Evolutionary conservation across 2,888 invertebrate species (phyloP), one percentile per base, ranked within the genome.

Genomic region (Xestia sexstrigata): DNA sequence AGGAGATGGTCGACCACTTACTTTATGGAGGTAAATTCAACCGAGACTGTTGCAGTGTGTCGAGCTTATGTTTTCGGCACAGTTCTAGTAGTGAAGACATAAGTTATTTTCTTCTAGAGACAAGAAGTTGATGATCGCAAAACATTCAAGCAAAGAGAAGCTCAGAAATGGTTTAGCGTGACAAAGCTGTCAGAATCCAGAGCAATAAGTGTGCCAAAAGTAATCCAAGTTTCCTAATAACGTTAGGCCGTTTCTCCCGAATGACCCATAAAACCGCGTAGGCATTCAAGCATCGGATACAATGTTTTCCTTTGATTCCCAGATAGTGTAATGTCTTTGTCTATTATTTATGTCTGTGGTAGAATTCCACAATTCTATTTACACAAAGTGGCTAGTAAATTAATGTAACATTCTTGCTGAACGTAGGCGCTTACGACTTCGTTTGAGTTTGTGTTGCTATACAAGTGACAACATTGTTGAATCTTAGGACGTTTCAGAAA

Each of bases 331-430:
- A 73, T 81, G 68, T 74, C 74, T 85, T 85, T 70, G 71, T 68
- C 67, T 79, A 66, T 69, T 66, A 85, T 83, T 82, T 74, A 84
- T 73, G 26, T 65, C n/a, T 69, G 63, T 55, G 52, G 63, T 72
- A 70, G 67, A 82, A 74, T 84, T 73, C 72, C 67, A 73, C 68
- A 71, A 76, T 62, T 79, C 62, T 70, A 63, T 87, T 65, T 71
- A 74, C 11, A 85, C n/a, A 72, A 70, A 76, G 67, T 72, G 63
- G 58, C 55, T 45, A 77, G 49, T 77, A 87, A 82, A 87, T 86
- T 70, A 84, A 76, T 70, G 72, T 73, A 60, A 78, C 74, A 84
- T 79, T 81, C 72, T 78, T 80, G 68, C 72, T 79, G 79, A 77
- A 76, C 73, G 70, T 83, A 73, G 78, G 74, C 76, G 69, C 68